Evolutionary conservation across 1,140 invertebrate genomes (phyloP).

Genomic region (Formica selysi): DNA sequence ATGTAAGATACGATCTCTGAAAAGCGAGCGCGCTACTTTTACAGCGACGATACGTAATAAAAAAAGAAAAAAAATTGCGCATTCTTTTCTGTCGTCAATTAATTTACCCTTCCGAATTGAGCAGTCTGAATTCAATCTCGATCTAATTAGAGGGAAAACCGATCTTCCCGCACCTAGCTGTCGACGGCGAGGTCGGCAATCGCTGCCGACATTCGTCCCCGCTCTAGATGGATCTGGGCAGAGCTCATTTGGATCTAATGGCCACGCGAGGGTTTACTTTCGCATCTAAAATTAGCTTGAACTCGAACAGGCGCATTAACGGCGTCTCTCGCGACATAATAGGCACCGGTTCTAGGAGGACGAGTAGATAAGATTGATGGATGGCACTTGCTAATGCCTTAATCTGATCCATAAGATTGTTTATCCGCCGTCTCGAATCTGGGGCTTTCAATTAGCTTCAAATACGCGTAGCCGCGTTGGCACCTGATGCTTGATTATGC

Average conservation of each 20-base stretch:
- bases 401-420: conserved; percentile 61
- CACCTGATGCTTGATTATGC: not conserved
- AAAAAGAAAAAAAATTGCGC: not conserved
- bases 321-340: conserved; percentile 43
- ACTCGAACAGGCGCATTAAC: conserved; percentile 54
- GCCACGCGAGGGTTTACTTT: conserved; percentile 65
- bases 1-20: not conserved
- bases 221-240: conserved; percentile 51
- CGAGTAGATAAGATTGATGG: conserved; percentile 61
- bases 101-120: conserved; percentile 63
- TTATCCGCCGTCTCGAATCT: conserved; percentile 26
- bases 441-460: conserved; percentile 32
- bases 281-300: conserved; percentile 62
- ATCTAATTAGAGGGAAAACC: conserved; percentile 74
- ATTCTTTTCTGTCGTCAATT: conserved; percentile 64
- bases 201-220: not conserved
- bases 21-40: conserved; percentile 3
- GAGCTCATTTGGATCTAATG: conserved; percentile 67
- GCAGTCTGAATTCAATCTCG: conserved; percentile 72
- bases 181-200: conserved; percentile 33
- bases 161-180: conserved; percentile 55
- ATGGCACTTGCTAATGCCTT: conserved; percentile 56
- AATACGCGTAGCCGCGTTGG: not conserved
- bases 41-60: not conserved
- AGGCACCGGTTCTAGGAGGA: conserved; percentile 26